Percentiles rank a stretch among this genome's conserved stretches.
phyloP scores from a whole-genome alignment of 1,140 invertebrate species.

The Homarus americanus region DNA sequence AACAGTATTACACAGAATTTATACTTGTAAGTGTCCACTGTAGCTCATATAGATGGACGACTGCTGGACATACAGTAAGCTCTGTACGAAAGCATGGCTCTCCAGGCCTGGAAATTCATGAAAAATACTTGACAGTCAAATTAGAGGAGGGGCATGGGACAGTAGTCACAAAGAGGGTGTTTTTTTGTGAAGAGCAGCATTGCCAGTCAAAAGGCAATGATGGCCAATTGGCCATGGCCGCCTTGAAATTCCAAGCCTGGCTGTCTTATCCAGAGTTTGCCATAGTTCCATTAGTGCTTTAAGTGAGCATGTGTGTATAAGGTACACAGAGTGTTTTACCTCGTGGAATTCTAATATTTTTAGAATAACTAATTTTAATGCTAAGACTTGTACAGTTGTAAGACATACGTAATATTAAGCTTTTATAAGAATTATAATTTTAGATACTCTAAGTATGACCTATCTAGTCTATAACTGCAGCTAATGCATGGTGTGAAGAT shows the following conservation, averaged over 20 bases:
- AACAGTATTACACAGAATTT: not conserved
- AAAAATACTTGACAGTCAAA: too few relatives aligned
- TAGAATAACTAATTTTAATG: not conserved
- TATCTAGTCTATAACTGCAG: conserved; percentile 1
- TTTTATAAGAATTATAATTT: not conserved
- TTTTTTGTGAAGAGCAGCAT: too few relatives aligned
- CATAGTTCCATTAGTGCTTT: conserved; percentile 10
- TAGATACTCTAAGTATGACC: not conserved
- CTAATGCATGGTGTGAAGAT: not conserved
- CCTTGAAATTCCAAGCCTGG: too few relatives aligned
- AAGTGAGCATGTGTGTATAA: not conserved
- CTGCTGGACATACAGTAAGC: not conserved
- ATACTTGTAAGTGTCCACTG: not conserved
- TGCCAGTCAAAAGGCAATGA: too few relatives aligned
- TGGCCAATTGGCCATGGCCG: too few relatives aligned
- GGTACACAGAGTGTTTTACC: conserved; percentile 1
- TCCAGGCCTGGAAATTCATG: too few relatives aligned
- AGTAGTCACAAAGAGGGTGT: too few relatives aligned
- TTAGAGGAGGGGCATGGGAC: too few relatives aligned
- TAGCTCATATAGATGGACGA: not conserved
- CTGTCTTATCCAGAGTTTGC: not conserved
- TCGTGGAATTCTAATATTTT: conserved; percentile 5
- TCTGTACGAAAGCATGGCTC: not conserved
- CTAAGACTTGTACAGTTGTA: not conserved
- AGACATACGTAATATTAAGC: not conserved